These are phyloP conservation scores for Myopa testacea DNA, from an alignment of 2,888 invertebrate species.

Conservation along the genomic window DNA sequence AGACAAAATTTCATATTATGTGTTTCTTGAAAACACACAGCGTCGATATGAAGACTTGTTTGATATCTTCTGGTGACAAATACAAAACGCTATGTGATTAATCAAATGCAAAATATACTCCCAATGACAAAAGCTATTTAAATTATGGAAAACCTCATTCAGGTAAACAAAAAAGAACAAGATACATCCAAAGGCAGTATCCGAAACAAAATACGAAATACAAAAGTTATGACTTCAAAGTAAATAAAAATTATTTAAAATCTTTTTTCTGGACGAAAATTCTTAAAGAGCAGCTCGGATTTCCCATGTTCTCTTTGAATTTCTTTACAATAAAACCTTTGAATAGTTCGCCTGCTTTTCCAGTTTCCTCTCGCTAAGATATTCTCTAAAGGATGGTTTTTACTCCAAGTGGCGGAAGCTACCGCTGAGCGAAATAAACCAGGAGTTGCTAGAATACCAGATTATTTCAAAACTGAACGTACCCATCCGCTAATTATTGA, in stretches of 20 bases:
- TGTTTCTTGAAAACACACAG: background rate
- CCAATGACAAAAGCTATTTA: too few species aligned
- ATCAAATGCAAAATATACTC: conserved; percentile 20
- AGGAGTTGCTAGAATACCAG: too few species aligned
- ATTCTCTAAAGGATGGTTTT: too few species aligned
- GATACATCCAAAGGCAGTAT: too few species aligned
- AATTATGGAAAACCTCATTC: too few species aligned
- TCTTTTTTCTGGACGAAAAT: background rate
- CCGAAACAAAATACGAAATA: too few species aligned
- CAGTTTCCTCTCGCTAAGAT: too few species aligned
- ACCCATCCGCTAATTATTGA: conserved; percentile 36
- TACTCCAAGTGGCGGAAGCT: background rate
- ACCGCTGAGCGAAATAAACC: too few species aligned
- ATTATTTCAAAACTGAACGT: background rate
- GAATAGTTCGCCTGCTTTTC: too few species aligned
- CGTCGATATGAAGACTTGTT: conserved; percentile 12
- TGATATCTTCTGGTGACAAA: conserved; percentile 40
- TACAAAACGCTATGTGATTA: conserved; percentile 42
- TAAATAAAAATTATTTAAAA: conserved; percentile 16
- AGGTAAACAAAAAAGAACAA: too few species aligned
- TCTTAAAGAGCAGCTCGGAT: background rate
- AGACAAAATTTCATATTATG: background rate
- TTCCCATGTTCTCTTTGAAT: conserved; percentile 10
- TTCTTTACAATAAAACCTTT: too few species aligned
- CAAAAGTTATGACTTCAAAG: background rate